phyloP scores from a whole-genome alignment of 2,113 vertebrate species.

The Phrynosoma platyrhinos region DNA sequence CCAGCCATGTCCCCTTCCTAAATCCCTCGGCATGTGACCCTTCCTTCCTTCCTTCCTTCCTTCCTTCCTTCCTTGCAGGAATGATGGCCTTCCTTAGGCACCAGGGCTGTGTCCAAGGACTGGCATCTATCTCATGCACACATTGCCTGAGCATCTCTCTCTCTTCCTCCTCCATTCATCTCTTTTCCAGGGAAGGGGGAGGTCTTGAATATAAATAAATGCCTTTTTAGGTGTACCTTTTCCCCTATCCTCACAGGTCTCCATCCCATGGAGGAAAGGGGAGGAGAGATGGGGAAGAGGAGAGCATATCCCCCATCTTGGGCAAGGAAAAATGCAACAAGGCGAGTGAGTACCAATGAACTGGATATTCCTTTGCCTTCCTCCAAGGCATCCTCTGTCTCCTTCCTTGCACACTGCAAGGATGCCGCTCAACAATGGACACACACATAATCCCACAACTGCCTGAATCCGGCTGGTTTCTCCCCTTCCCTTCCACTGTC shows the following conservation, averaged over 20 bases:
- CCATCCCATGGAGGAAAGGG: neutral
- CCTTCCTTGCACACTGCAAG: neutral
- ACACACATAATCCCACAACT: neutral
- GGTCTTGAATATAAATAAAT: conserved; percentile 37
- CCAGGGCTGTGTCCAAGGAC: neutral
- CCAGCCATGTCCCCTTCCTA: neutral
- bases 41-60: no score
- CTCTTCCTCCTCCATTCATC: neutral
- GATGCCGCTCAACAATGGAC: no score
- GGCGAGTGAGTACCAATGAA: no score
- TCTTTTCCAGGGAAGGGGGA: neutral
- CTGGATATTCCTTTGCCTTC: neutral
- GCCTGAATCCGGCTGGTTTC: neutral
- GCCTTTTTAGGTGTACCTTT: neutral
- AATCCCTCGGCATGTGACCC: neutral
- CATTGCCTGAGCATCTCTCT: neutral
- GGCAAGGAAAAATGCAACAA: neutral
- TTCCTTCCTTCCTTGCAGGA: neutral
- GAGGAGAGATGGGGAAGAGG: neutral
- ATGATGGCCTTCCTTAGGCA: neutral
- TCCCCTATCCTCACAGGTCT: neutral
- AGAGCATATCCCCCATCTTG: conserved; percentile 5
- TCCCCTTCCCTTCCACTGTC: neutral
- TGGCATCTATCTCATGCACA: neutral
- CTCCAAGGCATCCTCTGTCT: neutral